Base-by-base conservation (phyloP, 1,140 invertebrate genomes). In the Ooceraea biroi region DNA sequence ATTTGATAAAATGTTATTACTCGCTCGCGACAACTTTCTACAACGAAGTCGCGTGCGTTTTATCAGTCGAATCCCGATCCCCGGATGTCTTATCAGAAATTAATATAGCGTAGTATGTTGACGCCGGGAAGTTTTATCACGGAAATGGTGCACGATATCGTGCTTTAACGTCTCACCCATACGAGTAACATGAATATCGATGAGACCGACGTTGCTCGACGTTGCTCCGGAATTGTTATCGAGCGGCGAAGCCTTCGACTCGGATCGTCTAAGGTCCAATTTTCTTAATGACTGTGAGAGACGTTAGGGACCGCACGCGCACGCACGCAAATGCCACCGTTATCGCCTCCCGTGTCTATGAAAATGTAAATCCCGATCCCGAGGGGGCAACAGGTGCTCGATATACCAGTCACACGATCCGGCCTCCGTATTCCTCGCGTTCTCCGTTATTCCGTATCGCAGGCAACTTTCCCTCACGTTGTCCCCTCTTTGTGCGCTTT, bases 351-450 rank as follows among this genome's bases (percentile, higher is more conserved):
- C 61, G 60, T 77, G 65, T 82, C 80, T 84, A 87, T 90, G 87
- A 87, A 89, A 89, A 89, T 88, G 74, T 89, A 88, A 89, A 89
- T 89, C 71, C 58, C 50, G 27, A 63, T 84, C 25, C 82, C 22
- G n/a, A 63, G 72, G 68, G 73, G 85, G 87, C 87, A 90, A 89
- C 90, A 90, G 85, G 89, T 88, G 87, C 74, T 58, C 82, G 82
- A 85, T 89, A 66, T 58, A 83, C 69, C 44, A 60, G 78, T 48
- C 76, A 19, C 72, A 17, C 61, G 48, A 69, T 58, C 73, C 66
- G 27, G 57, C 48, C 74, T 72, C 71, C 57, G 76, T 80, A 41
- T 69, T 80, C 52, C 72, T 77, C 50, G 19, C 71, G 36, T 57
- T 48, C 36, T 58, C 55, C 60, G 30, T 77, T 77, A 44, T 77